These are phyloP conservation scores for Connochaetes taurinus DNA, from an alignment of 2,113 vertebrate species.

Conservation along the genomic window DNA sequence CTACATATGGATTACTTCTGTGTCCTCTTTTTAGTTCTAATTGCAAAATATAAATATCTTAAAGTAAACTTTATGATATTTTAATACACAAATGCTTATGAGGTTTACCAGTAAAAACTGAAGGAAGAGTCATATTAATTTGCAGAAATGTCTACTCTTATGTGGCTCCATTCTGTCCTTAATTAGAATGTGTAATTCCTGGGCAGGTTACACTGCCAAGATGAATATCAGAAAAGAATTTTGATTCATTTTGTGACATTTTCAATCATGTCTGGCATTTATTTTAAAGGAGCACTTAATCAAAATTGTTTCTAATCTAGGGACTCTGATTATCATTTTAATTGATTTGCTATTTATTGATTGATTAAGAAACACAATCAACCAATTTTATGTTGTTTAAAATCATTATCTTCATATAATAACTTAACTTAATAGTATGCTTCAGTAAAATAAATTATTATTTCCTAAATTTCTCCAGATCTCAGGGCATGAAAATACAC, in stretches of 20 bases:
- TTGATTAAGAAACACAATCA: conserved; percentile 23
- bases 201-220: neutral
- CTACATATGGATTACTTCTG: neutral
- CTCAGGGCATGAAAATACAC: neutral
- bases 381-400: neutral
- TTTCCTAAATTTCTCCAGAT: neutral
- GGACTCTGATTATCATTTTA: conserved; percentile 33
- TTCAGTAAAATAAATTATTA: conserved; percentile 9
- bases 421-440: neutral
- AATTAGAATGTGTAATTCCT: neutral
- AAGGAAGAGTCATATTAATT: neutral
- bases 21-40: neutral
- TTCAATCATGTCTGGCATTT: conserved; percentile 36
- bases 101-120: neutral
- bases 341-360: conserved; percentile 30
- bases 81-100: neutral
- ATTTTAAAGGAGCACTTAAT: conserved; percentile 21
- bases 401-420: neutral
- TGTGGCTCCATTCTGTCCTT: neutral
- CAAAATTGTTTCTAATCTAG: conserved; percentile 37
- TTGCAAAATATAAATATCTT: neutral
- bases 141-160: neutral
- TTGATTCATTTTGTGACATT: conserved; percentile 35
- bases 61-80: neutral
- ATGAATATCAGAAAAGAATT: conserved; percentile 1